A percentile compares a stretch with the other conserved stretches of the same genome.
Evolutionary conservation across 2,113 vertebrate genomes (phyloP).

Genomic region (Cyprinodon variegatus): DNA sequence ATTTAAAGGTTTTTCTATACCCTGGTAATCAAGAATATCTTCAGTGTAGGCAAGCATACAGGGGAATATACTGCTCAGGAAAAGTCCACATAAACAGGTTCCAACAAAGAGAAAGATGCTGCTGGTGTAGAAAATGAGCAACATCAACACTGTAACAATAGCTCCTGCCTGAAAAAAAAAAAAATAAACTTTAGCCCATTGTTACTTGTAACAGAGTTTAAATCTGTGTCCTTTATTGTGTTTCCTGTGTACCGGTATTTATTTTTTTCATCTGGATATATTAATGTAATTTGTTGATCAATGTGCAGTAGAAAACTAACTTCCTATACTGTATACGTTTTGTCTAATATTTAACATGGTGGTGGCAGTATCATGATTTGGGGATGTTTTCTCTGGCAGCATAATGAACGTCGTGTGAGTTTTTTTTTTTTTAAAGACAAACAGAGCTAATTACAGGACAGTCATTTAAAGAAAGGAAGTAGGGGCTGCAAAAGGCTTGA

Average conservation of each 20-base stretch:
- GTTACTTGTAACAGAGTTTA: background rate
- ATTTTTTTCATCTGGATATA: too few relatives aligned
- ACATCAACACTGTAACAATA: slow-evolving; percentile 86
- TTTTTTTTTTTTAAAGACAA: background rate
- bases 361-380: background rate
- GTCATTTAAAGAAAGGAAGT: background rate
- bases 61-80: slow-evolving; percentile 96
- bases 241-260: too few relatives aligned
- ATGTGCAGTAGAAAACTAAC: background rate
- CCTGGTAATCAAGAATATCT: slow-evolving; percentile 91
- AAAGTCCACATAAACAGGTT: slow-evolving; percentile 90
- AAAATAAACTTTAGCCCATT: slow-evolving; percentile 3
- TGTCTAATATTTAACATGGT: background rate
- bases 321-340: background rate
- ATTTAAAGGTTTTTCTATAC: slow-evolving; percentile 65
- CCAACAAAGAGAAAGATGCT: slow-evolving; percentile 88
- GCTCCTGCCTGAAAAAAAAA: slow-evolving; percentile 83
- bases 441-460: background rate
- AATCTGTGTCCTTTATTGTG: too few relatives aligned
- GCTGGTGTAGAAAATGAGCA: slow-evolving; percentile 88
- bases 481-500: background rate
- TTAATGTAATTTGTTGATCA: background rate
- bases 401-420: too few relatives aligned
- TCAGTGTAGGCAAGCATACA: slow-evolving; percentile 94
- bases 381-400: too few relatives aligned